Percentiles rank a stretch among this genome's conserved stretches.
phyloP scores from a whole-genome alignment of 2,797 vertebrate genomes.

The Paguma larvata region DNA sequence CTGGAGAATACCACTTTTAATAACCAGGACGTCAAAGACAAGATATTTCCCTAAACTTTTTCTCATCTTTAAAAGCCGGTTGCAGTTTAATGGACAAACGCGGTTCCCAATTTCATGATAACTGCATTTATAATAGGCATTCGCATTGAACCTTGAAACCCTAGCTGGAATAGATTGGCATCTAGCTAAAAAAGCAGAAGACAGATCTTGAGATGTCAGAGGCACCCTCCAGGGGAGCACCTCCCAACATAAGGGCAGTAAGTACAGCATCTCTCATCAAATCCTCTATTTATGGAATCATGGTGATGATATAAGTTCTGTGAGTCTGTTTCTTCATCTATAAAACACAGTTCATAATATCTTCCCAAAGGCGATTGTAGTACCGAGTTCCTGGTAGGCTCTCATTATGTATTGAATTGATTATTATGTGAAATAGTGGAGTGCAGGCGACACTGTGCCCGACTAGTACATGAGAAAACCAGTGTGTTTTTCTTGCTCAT shows the following conservation, averaged over 20 bases:
- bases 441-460: background rate
- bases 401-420: background rate
- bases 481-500: background rate
- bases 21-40: conserved; percentile 42
- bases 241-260: background rate
- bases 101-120: background rate
- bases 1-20: conserved; percentile 52
- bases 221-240: background rate
- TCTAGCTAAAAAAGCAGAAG: background rate
- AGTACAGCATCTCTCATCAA: background rate
- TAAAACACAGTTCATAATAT: background rate
- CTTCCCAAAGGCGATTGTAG: background rate
- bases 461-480: background rate
- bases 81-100: conserved; percentile 21
- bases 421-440: background rate
- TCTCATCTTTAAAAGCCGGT: conserved; percentile 56
- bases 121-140: background rate
- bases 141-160: background rate
- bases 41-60: conserved; percentile 14
- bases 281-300: background rate
- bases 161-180: background rate
- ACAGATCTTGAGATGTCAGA: background rate
- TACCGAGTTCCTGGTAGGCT: background rate
- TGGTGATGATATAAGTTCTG: background rate
- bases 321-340: background rate